phyloP scores from a whole-genome alignment of 2,113 vertebrate species.

The Corythaeola cristata region DNA sequence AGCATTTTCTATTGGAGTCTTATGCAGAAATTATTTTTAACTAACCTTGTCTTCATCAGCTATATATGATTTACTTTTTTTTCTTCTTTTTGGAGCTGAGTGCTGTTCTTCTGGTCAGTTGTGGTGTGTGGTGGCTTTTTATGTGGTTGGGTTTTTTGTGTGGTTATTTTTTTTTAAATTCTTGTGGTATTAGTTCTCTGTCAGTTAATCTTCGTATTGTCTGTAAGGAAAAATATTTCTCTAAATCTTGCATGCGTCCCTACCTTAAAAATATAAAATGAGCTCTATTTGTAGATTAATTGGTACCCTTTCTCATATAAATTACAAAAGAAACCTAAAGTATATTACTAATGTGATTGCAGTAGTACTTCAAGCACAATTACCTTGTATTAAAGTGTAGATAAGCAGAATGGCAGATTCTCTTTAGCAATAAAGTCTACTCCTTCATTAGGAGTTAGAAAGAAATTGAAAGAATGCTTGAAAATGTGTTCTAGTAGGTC shows the following conservation, averaged over 20 bases:
- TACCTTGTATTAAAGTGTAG: constrained; percentile 55
- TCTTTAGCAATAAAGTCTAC: background rate
- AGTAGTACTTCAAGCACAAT: constrained; percentile 41
- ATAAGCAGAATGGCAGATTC: constrained; percentile 48
- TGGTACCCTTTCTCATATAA: constrained; percentile 39
- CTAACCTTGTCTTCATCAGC: background rate
- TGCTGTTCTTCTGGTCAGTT: background rate
- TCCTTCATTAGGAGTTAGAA: constrained; percentile 19
- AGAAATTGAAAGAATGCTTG: constrained; percentile 27
- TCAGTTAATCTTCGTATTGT: background rate
- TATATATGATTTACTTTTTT: background rate
- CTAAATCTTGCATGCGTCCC: background rate
- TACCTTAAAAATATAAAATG: background rate
- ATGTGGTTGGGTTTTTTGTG: too few species aligned
- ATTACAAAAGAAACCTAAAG: constrained; percentile 25
- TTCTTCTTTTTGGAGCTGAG: background rate
- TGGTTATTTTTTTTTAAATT: background rate
- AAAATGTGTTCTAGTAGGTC: background rate
- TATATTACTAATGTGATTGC: constrained; percentile 36
- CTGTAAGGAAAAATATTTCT: background rate
- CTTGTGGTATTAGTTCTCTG: background rate
- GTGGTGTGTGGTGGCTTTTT: background rate
- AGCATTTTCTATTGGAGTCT: background rate
- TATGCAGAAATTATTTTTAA: background rate
- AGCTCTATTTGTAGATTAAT: background rate